A percentile compares a stretch with the other conserved stretches of the same genome.
These are phyloP conservation scores for Halcyon badia DNA, from an alignment of 2,797 vertebrate genomes.

Conservation along the genomic window DNA sequence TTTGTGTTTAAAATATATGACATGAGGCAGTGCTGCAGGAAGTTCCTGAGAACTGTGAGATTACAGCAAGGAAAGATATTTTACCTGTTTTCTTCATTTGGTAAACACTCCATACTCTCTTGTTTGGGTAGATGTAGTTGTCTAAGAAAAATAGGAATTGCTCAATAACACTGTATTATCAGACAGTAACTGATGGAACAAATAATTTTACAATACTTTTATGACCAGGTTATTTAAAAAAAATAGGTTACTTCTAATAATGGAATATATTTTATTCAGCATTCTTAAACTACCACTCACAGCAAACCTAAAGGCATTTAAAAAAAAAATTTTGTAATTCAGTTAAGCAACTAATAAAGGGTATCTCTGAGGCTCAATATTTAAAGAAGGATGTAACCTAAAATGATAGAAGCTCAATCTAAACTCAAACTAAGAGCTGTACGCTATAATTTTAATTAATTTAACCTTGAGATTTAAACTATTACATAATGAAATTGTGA, in stretches of 20 bases:
- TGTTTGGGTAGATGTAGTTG: conserved; percentile 83
- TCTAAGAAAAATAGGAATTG: conserved; percentile 76
- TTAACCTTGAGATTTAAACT: neutral
- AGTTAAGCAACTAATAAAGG: neutral
- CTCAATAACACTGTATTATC: neutral
- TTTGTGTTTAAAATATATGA: neutral
- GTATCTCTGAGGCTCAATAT: neutral
- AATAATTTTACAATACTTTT: neutral
- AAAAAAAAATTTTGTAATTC: neutral
- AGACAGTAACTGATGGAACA: neutral
- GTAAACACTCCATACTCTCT: conserved; percentile 88
- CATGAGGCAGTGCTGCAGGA: neutral
- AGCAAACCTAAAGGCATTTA: neutral
- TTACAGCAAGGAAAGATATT: neutral
- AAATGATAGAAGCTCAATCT: neutral
- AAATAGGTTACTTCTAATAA: neutral
- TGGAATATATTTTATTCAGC: neutral
- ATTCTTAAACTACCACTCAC: neutral
- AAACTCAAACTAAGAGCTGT: neutral
- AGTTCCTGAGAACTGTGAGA: neutral
- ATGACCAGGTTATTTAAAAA: neutral
- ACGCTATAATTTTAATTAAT: neutral
- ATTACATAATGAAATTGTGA: neutral
- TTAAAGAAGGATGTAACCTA: neutral
- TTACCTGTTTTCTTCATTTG: conserved; percentile 88